Evolutionary conservation across 2,797 vertebrate species (phyloP).

Genomic region (Ispidina picta): DNA sequence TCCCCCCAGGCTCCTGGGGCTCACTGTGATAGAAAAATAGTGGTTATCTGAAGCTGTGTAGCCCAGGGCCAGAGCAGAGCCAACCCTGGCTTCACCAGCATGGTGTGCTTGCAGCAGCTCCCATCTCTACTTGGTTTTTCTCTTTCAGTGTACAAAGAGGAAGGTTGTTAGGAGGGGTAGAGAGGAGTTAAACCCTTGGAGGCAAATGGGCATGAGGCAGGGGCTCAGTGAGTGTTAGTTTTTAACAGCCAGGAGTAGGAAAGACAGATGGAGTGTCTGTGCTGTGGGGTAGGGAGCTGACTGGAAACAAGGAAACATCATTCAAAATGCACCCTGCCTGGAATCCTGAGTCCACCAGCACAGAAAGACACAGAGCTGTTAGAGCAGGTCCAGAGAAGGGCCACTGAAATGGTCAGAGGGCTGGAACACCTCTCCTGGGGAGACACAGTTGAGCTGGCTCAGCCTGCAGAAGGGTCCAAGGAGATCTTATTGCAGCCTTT

Average conservation of each 20-base stretch:
- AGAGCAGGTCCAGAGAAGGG: not conserved
- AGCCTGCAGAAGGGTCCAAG: not conserved
- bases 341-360: not conserved
- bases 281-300: not conserved
- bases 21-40: not conserved
- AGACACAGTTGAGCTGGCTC: not conserved
- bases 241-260: not conserved
- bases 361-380: not conserved
- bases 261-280: not conserved
- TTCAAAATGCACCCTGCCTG: not conserved
- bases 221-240: not conserved
- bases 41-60: not conserved
- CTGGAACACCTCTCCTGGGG: not conserved
- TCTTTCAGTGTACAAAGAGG: not conserved
- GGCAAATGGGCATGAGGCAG: not conserved
- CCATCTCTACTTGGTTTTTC: not conserved
- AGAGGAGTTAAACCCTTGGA: not conserved
- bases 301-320: not conserved
- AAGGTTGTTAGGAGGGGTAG: not conserved
- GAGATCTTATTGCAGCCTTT: not conserved
- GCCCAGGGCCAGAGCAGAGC: not conserved
- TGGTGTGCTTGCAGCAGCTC: not conserved
- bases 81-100: not conserved
- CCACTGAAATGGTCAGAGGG: not conserved
- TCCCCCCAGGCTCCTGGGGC: not conserved